Conservation (phyloP, 1,140 invertebrate genomes). For the Aphelinus certus region DNA sequence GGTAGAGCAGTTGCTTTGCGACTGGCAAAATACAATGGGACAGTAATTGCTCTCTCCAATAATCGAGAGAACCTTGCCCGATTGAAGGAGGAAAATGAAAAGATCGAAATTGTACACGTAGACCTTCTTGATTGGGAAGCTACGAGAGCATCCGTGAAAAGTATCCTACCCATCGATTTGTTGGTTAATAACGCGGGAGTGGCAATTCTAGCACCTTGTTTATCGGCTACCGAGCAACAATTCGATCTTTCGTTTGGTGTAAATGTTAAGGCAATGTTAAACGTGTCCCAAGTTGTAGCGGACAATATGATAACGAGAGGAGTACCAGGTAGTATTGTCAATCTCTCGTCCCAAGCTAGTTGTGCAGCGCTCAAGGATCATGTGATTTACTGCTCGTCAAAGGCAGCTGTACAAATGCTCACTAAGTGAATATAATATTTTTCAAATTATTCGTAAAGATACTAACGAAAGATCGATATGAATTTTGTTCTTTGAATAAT, state of each 20-base stretch:
- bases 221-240: constrained; percentile 72
- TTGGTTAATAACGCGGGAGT: constrained; percentile 87
- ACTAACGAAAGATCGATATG: no score
- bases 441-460: no score
- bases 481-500: no score
- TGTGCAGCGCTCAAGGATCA: constrained; percentile 78
- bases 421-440: constrained; percentile 58
- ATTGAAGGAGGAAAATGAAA: constrained; percentile 72
- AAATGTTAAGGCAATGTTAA: constrained; percentile 86
- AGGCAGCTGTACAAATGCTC: constrained; percentile 74
- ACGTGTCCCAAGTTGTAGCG: constrained; percentile 83
- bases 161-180: constrained; percentile 72
- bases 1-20: constrained; percentile 75
- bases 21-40: constrained; percentile 72
- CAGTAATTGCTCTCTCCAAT: constrained; percentile 79
- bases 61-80: constrained; percentile 72
- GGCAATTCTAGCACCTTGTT: constrained; percentile 70
- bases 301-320: constrained; percentile 77
- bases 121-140: constrained; percentile 82
- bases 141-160: constrained; percentile 70
- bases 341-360: constrained; percentile 85
- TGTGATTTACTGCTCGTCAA: constrained; percentile 77
- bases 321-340: constrained; percentile 82
- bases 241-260: constrained; percentile 79
- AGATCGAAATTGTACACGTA: constrained; percentile 71